Evolutionary conservation across 2,888 invertebrate genomes (phyloP), one percentile per base, ranked within the genome.

Genomic region (Argyresthia albistria): DNA sequence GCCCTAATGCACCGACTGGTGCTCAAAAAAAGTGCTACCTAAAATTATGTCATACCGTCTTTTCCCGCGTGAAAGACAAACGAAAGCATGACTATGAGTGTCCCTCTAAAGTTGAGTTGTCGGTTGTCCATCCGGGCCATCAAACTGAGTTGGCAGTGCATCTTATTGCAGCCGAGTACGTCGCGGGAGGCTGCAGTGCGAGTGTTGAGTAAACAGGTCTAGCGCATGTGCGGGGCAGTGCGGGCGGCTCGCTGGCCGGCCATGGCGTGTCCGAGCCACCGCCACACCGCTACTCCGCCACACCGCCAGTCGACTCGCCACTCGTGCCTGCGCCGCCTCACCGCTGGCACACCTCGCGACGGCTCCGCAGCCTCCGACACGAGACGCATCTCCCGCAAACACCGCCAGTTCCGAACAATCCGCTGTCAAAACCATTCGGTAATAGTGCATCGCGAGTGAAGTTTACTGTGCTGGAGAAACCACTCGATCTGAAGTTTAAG

Each of bases 281-380:
- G 82, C 79, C 76, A 74, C 64, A 78, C 78, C 71, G 77, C 74
- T 73, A 61, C 42, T 16, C 10, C 8, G 37, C n/a, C n/a, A n/a
- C n/a, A n/a, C 6, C 25, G 25, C 4, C 35, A 35, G 43, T 50
- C 43, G 25, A 37, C n/a, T 10, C 49, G n/a, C 9, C 73, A 69
- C 73, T 82, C 83, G 84, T 83, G 75, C 77, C 72, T 80, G 81
- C 80, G 82, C 76, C 70, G 82, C 79, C 76, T 74, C 64, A 78
- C 78, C 71, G 77, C 74, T 73, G 77, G 69, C 70, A 75, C 70
- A 75, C 69, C 80, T 12, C 48, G 36, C 76, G 16, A 43, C 43
- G 36, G 54, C 15, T 14, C 36, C n/a, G 25, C 46, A 46, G 16
- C 25, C 46, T 25, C 14, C 35, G 8, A n/a, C 46, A 35, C 46